Evolutionary conservation across 1,140 invertebrate genomes (phyloP).

Genomic region (Zaprionus lachaisei): DNA sequence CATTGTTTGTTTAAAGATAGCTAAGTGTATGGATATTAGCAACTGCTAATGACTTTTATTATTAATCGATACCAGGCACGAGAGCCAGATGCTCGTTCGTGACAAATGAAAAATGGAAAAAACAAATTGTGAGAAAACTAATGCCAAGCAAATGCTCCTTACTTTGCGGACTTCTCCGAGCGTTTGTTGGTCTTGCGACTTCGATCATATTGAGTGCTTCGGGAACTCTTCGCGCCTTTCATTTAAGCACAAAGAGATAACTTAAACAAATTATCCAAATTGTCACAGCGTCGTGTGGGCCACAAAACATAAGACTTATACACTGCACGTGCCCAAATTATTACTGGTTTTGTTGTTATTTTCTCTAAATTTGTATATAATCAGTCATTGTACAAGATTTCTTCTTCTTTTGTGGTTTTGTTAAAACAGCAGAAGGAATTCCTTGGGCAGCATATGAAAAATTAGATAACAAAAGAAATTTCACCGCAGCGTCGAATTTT

Average conservation of each 20-base stretch:
- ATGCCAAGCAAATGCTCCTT: constrained; percentile 38
- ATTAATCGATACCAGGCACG: constrained; percentile 51
- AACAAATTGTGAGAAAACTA: not conserved
- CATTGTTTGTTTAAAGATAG: constrained; percentile 73
- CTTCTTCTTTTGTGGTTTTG: constrained; percentile 7
- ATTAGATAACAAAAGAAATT: constrained; percentile 64
- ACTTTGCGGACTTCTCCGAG: constrained; percentile 77
- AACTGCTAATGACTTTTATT: constrained; percentile 72
- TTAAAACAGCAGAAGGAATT: constrained; percentile 19
- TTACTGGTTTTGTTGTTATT: not conserved
- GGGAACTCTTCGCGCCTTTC: constrained; percentile 72
- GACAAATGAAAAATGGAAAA: constrained; percentile 19
- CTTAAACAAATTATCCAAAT: constrained; percentile 5
- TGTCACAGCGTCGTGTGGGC: constrained; percentile 7
- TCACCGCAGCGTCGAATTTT: constrained; percentile 48
- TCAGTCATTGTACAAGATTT: constrained; percentile 20
- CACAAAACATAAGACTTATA: constrained; percentile 28
- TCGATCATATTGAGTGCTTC: constrained; percentile 75
- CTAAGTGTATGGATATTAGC: constrained; percentile 69
- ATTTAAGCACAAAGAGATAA: constrained; percentile 45
- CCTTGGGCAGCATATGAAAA: constrained; percentile 56
- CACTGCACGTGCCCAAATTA: constrained; percentile 18
- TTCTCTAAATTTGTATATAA: constrained; percentile 10
- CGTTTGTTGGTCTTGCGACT: constrained; percentile 74
- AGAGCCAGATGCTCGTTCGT: constrained; percentile 54